A percentile compares a stretch with the other conserved stretches of the same genome.
Conservation (phyloP, 2,113 vertebrate species). For the Trematomus loennbergii region DNA sequence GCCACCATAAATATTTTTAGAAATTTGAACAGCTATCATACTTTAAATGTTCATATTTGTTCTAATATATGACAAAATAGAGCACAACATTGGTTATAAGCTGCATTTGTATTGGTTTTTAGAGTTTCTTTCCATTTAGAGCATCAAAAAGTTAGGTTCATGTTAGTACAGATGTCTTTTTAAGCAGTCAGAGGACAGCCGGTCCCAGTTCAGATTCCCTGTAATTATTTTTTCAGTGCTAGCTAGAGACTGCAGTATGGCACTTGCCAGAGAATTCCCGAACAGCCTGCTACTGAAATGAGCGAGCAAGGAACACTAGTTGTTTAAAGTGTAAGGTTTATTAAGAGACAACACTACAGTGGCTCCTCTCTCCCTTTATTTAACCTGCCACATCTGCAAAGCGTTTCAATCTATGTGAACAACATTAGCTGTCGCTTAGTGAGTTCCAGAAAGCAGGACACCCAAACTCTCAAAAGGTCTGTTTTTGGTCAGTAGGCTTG, state of each 20-base stretch:
- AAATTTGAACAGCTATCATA: too few species aligned
- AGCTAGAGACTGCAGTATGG: constrained; percentile 27
- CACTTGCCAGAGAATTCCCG: constrained; percentile 13
- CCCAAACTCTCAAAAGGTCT: constrained; percentile 32
- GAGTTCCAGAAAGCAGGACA: constrained; percentile 10
- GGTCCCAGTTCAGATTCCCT: constrained; percentile 26
- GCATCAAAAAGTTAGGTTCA: constrained; percentile 15
- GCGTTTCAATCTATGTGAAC: constrained; percentile 7
- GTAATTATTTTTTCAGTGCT: constrained; percentile 48
- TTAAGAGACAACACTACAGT: constrained; percentile 1
- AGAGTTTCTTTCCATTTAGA: not conserved
- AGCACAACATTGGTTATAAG: not conserved
- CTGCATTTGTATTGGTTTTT: not conserved
- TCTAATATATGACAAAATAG: too few species aligned
- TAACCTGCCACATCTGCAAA: not conserved
- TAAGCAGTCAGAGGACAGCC: constrained; percentile 28
- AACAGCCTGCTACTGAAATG: constrained; percentile 24
- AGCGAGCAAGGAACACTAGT: not conserved
- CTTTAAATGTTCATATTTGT: too few species aligned
- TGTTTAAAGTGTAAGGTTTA: constrained; percentile 4
- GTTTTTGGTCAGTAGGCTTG: constrained; percentile 38
- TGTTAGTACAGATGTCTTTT: constrained; percentile 18
- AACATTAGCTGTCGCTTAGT: constrained; percentile 17
- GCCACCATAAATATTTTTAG: too few species aligned
- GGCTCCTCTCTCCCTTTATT: constrained; percentile 1